Conservation (phyloP, 1,140 invertebrate species). For the Telenomus remus region DNA sequence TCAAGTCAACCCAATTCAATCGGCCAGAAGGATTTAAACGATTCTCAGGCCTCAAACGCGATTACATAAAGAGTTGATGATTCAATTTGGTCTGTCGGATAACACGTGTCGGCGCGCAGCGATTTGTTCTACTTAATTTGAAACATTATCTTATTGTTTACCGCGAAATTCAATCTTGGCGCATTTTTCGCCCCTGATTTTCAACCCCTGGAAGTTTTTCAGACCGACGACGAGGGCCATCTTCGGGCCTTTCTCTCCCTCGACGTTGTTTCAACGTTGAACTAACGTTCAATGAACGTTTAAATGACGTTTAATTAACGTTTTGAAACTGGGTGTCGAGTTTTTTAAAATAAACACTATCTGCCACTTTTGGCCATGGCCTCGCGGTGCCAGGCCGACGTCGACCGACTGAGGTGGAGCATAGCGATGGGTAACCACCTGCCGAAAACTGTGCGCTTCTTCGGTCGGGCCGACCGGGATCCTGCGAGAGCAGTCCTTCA, state of each 20-base stretch:
- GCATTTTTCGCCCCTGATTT: slow-evolving; percentile 79
- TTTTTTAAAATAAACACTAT: slow-evolving; percentile 8
- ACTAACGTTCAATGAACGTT: neutral
- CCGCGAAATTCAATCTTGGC: slow-evolving; percentile 81
- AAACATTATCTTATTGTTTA: slow-evolving; percentile 71
- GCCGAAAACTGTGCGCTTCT: slow-evolving; percentile 56
- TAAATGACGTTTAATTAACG: slow-evolving; percentile 30
- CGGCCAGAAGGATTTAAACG: too few relatives aligned
- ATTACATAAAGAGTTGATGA: too few relatives aligned
- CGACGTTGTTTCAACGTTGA: slow-evolving; percentile 4
- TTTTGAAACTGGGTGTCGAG: neutral
- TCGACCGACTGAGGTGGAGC: neutral
- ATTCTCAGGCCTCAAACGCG: too few relatives aligned
- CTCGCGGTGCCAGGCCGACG: slow-evolving; percentile 15
- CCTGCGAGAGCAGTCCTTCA: slow-evolving; percentile 39
- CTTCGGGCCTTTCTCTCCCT: too few relatives aligned
- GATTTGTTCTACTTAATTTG: too few relatives aligned
- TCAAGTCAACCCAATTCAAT: too few relatives aligned
- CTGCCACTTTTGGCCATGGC: slow-evolving; percentile 19
- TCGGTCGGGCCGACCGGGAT: slow-evolving; percentile 52
- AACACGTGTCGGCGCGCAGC: too few relatives aligned
- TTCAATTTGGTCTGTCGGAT: too few relatives aligned
- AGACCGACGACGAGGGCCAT: slow-evolving; percentile 81
- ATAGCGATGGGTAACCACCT: slow-evolving; percentile 10
- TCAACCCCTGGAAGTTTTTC: slow-evolving; percentile 80